These are phyloP conservation scores for Lanius collurio DNA, from an alignment of 2,113 vertebrate species.

Conservation along the genomic window DNA sequence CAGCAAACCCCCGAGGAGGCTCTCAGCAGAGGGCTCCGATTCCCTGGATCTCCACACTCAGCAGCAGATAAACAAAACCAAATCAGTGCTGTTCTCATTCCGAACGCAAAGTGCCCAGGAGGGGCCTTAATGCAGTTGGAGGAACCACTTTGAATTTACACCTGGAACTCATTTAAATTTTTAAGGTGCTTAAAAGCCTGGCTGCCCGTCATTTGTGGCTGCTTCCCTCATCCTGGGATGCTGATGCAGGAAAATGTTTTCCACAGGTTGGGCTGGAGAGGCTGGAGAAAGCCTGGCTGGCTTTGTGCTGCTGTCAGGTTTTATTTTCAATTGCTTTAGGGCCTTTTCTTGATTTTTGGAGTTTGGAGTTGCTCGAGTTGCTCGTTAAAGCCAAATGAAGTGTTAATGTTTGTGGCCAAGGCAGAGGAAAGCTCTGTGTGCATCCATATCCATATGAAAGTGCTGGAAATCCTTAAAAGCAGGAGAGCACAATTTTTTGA, in stretches of 20 bases:
- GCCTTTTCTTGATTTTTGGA: background rate
- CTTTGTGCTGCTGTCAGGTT: background rate
- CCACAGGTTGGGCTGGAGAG: background rate
- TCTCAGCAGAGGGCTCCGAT: background rate
- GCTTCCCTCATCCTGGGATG: background rate
- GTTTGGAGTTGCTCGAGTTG: background rate
- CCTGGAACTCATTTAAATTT: constrained; percentile 34
- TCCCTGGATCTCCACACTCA: background rate
- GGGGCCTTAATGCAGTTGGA: background rate
- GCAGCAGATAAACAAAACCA: background rate
- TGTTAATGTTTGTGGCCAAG: background rate
- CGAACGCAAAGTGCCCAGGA: background rate
- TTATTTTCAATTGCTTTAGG: background rate
- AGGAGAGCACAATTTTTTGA: background rate
- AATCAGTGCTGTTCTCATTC: background rate
- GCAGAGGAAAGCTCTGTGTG: background rate
- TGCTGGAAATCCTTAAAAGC: background rate
- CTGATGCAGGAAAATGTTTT: background rate
- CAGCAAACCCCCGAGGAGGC: background rate
- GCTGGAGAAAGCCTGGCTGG: background rate
- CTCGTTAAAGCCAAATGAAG: background rate
- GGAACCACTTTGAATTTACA: background rate
- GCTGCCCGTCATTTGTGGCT: background rate
- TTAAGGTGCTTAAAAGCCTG: constrained; percentile 42
- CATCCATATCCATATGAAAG: background rate